Conservation (phyloP, 1,140 invertebrate species). For the Musca vetustissima region DNA sequence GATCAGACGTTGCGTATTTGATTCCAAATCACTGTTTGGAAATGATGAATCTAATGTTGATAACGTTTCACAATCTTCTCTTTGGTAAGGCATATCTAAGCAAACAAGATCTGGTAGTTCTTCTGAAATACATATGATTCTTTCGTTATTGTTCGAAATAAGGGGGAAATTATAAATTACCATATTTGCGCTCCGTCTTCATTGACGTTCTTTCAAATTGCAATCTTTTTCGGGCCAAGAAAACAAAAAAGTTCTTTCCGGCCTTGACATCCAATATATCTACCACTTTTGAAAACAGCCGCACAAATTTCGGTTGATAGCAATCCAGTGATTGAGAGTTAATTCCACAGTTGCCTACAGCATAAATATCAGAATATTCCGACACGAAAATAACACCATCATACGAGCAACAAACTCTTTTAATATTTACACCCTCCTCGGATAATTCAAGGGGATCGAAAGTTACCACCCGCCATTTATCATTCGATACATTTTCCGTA, state of each 20-base stretch:
- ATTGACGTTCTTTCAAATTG: slow-evolving; percentile 35
- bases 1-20: slow-evolving; percentile 38
- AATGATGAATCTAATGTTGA: slow-evolving; percentile 8
- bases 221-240: slow-evolving; percentile 37
- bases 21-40: not conserved
- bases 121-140: not conserved
- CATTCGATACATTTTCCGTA: slow-evolving; percentile 15
- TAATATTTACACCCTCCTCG: slow-evolving; percentile 44
- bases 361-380: slow-evolving; percentile 39
- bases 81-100: not conserved
- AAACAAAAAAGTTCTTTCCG: slow-evolving; percentile 48
- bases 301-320: slow-evolving; percentile 42
- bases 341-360: slow-evolving; percentile 43
- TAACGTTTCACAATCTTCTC: not conserved
- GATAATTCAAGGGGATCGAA: slow-evolving; percentile 48
- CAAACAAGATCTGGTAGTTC: not conserved
- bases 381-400: slow-evolving; percentile 46
- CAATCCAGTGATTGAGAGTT: slow-evolving; percentile 41
- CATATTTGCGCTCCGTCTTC: not conserved
- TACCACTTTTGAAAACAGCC: slow-evolving; percentile 44
- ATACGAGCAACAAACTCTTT: slow-evolving; percentile 43
- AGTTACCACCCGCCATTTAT: slow-evolving; percentile 39
- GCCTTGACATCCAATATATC: slow-evolving; percentile 44
- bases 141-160: not conserved
- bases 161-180: not conserved